Evolutionary conservation across 2,888 invertebrate species (phyloP), one percentile per base, ranked within the genome.

Genomic region (Epinotia demarniana): DNA sequence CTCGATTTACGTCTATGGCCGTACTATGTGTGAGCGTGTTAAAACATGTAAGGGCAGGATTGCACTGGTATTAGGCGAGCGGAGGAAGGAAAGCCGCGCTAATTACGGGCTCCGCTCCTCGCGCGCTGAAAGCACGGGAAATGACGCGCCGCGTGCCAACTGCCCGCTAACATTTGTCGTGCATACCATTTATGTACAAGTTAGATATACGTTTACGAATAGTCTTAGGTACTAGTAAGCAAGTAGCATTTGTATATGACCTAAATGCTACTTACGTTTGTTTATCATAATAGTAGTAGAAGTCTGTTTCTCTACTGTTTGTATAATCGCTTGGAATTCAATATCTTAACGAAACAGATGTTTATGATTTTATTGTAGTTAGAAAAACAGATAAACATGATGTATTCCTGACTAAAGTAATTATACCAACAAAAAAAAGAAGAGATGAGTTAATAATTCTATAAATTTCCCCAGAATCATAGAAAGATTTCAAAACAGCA

Each of bases 1-100:
- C 39, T 39, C 39, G 9, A 39, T 39, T 9, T 39, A 39, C 39
- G 39, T 39, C 9, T 39, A 9, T 39, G 0, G 9, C 39, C 39
- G 39, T 9, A 39, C 39, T 39, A 2, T 39, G 0, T 39, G 39
- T 39, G 39, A 39, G 9, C n/a, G 8, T n/a, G 53, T 16, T n/a
- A n/a, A n/a, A n/a, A n/a, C n/a, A 1, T n/a, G 53, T n/a, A 49
- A 16, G 19, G 16, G 49, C 3, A 23, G 23, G 46, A 43, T 23
- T 63, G 12, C 63, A 55, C 39, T 39, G 39, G 27, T 13, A 18
- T 39, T 39, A 33, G 33, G 4, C 53, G 39, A 13, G 19, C 9
- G 9, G 57, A 92, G 93, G 92, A 92, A 92, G 92, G 92, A 92
- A 92, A 85, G 86, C 89, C 83, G 81, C 83, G 90, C 92, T 93